phyloP scores from a whole-genome alignment of 2,113 vertebrate species.

The Cnemophilus loriae region DNA sequence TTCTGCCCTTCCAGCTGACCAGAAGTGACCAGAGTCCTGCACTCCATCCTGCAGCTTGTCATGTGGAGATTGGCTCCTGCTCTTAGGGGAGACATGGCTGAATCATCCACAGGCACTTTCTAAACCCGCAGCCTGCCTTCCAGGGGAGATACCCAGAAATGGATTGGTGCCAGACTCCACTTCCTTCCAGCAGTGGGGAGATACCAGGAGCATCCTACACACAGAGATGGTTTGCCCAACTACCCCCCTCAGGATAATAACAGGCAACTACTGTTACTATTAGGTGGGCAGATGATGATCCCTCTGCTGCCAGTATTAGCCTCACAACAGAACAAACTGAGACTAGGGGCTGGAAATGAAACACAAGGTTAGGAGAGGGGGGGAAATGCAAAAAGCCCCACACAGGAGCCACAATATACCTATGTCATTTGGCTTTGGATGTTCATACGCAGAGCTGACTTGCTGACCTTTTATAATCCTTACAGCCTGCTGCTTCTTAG shows the following conservation, averaged over 20 bases:
- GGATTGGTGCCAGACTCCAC: not conserved
- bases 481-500: not conserved
- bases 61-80: not conserved
- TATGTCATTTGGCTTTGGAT: not conserved
- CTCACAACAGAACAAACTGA: not conserved
- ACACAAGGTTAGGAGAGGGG: not conserved
- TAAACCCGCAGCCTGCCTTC: not conserved
- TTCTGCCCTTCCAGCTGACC: not conserved
- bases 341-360: not conserved
- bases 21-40: not conserved
- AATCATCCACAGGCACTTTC: not conserved
- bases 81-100: accelerated
- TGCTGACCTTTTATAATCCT: not conserved
- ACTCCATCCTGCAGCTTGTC: not conserved
- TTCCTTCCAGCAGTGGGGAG: not conserved
- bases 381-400: not conserved
- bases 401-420: not conserved
- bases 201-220: not conserved
- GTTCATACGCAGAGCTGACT: not conserved
- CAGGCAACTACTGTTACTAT: accelerated
- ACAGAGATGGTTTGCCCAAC: not conserved
- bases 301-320: not conserved
- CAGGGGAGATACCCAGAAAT: not conserved
- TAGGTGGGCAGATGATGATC: not conserved
- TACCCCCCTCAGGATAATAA: not conserved